These are phyloP conservation scores for Cyphomyrus plagiostoma DNA, from an alignment of 2,113 vertebrate species.

Conservation along the genomic window DNA sequence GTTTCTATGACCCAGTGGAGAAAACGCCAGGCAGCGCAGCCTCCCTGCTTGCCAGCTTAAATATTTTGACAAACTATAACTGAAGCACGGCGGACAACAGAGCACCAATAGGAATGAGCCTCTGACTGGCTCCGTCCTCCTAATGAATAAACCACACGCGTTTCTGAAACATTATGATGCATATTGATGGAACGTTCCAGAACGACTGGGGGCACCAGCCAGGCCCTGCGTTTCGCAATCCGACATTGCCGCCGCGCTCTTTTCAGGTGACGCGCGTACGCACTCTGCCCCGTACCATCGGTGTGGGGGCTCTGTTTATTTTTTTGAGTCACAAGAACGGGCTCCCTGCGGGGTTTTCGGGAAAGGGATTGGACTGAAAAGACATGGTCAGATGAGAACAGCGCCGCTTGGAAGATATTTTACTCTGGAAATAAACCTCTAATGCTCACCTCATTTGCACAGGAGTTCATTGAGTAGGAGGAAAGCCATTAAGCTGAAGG, in stretches of 20 bases:
- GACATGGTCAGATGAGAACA: constrained; percentile 31
- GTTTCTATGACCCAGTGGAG: constrained; percentile 42
- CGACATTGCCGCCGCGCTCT: constrained; percentile 29
- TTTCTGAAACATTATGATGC: constrained; percentile 39
- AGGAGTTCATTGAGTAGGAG: constrained; percentile 24
- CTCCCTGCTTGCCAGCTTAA: constrained; percentile 46
- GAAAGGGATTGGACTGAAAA: constrained; percentile 43
- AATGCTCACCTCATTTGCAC: neutral
- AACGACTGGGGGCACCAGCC: neutral
- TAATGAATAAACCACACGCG: constrained; percentile 42
- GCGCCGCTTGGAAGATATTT: constrained; percentile 44
- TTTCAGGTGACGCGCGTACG: constrained; percentile 46
- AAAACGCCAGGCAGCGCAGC: constrained; percentile 44
- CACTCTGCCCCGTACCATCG: constrained; percentile 40
- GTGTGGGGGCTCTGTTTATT: constrained; percentile 53
- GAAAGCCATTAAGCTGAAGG: neutral
- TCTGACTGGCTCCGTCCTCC: constrained; percentile 26
- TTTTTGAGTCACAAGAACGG: constrained; percentile 54
- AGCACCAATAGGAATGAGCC: constrained; percentile 32
- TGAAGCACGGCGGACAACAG: constrained; percentile 28
- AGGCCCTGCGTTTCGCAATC: neutral
- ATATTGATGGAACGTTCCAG: constrained; percentile 29
- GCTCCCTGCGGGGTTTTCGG: constrained; percentile 53
- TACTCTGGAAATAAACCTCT: constrained; percentile 28
- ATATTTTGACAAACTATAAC: constrained; percentile 53